Evolutionary conservation across 1,140 invertebrate species (phyloP), one percentile per base, ranked within the genome.

Genomic region (Trissolcus basalis): DNA sequence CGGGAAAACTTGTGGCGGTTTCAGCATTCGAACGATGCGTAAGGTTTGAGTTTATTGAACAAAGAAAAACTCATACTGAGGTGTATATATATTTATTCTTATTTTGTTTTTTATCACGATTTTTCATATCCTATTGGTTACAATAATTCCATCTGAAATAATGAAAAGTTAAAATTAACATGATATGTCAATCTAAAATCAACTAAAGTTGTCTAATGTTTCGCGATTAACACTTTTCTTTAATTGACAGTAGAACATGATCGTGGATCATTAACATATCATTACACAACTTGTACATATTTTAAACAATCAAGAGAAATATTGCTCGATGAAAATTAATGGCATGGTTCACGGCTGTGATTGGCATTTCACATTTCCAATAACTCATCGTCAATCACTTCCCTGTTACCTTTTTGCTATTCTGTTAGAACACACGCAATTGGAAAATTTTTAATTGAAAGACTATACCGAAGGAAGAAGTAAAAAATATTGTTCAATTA

Each of bases 311-410:
- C 13, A 6, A 47, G 44, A 47, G 6, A 47, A 14, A n/a, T 47
- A n/a, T n/a, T 47, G 10, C 16, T 11, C 5, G 13, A 16, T 15
- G 44, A 47, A 41, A 54, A 41, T 41, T 33, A 7, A 54, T 41
- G 39, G 12, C 36, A 54, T 15, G 19, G 44, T 11, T 47, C 16
- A 47, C 12, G 13, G 44, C 50, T 1, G 13, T n/a, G 19, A 56
- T 45, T 56, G 16, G 45, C 12, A 56, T 45, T 45, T 45, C 19
- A 15, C 41, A 45, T 56, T 58, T 58, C 16, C 55, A 35, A 33
- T 36, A 15, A 7, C 19, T 43, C 35, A 35, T 9, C 10, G 27
- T 47, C 14, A 58, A 47, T 33, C 32, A 47, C 44, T 47, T 56
- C 41, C 27, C 1, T 33, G 41, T 58, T 47, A 27, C n/a, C 15